Conservation (phyloP, 2,113 vertebrate genomes). For the Peucedramus taeniatus region DNA sequence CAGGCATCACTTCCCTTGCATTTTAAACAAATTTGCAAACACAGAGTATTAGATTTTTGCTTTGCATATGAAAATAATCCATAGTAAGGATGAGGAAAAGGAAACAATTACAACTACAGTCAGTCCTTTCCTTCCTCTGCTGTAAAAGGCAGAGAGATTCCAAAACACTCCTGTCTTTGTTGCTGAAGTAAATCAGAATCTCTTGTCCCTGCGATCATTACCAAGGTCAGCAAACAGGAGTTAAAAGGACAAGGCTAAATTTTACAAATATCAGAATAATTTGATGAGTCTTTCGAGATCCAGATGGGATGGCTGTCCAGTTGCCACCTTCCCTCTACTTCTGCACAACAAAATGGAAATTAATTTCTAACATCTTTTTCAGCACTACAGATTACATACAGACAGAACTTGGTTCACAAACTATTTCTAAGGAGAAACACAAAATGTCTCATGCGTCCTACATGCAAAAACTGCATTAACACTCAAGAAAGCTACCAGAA, state of each 20-base stretch:
- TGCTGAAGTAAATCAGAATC: background rate
- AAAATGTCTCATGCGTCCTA: background rate
- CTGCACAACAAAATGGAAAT: background rate
- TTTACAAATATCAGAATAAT: background rate
- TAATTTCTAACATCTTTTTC: background rate
- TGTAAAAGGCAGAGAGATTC: background rate
- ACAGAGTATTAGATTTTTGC: background rate
- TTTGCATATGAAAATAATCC: background rate
- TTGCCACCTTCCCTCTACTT: background rate
- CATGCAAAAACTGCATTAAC: background rate
- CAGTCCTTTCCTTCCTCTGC: background rate
- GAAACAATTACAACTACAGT: background rate
- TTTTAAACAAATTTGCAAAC: background rate
- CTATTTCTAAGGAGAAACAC: background rate
- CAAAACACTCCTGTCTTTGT: background rate
- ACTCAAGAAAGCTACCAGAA: background rate
- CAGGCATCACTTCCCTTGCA: constrained; percentile 19
- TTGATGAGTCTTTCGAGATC: background rate
- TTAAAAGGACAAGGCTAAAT: background rate
- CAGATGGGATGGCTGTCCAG: background rate
- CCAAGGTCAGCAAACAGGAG: background rate
- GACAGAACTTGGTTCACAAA: background rate
- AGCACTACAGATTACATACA: background rate
- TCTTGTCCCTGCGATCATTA: background rate
- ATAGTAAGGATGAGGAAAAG: background rate